phyloP scores from a whole-genome alignment of 2,797 vertebrate species.

The Emys orbicularis region DNA sequence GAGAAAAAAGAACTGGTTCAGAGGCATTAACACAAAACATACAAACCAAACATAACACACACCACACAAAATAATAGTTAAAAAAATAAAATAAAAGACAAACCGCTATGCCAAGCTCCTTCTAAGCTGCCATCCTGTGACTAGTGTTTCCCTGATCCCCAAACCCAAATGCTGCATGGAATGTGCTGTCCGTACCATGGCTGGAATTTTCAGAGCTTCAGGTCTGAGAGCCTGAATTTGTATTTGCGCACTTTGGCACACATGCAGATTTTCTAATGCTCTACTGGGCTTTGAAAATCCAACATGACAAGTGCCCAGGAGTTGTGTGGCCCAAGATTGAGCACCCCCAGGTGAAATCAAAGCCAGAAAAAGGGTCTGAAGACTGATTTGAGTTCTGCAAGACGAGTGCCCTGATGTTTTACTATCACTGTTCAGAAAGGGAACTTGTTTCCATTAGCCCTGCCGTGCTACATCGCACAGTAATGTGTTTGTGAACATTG shows the following conservation, averaged over 20 bases:
- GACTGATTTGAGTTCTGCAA: background rate
- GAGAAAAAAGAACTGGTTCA: background rate
- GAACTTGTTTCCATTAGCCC: background rate
- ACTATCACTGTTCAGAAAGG: background rate
- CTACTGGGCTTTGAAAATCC: background rate
- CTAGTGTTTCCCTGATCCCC: background rate
- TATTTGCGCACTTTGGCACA: accelerated
- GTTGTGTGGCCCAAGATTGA: background rate
- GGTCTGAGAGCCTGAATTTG: background rate
- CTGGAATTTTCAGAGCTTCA: background rate
- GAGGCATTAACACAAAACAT: background rate
- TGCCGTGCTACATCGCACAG: background rate
- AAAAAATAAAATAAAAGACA: conserved; percentile 16
- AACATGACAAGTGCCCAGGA: background rate
- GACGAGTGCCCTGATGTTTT: background rate
- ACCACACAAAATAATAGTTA: accelerated
- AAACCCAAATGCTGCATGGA: background rate
- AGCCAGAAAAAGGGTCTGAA: background rate
- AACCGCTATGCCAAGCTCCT: background rate
- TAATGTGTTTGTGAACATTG: no score
- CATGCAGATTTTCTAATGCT: background rate
- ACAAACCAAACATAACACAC: background rate
- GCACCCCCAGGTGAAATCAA: background rate
- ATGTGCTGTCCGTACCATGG: background rate
- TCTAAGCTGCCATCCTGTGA: background rate